Evolutionary conservation across 2,113 vertebrate genomes (phyloP), one percentile per base, ranked within the genome.

Genomic region (Gobiocypris rarus): DNA sequence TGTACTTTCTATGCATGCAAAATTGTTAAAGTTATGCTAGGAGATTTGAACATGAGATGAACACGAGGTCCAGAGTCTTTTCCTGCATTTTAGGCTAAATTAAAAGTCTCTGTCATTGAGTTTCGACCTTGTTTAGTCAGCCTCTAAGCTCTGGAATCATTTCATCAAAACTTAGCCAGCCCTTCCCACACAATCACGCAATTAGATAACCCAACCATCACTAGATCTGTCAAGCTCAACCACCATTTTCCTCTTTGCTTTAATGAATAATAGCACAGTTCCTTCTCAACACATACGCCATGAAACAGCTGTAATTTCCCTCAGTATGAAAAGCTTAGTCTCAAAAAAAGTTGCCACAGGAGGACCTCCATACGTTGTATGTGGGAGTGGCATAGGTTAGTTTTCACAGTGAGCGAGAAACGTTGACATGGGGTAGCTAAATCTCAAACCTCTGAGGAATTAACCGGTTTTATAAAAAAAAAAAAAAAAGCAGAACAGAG

Each of bases 101-200:
- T 73, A 87, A 86, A 81, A 75, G 48, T 82, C 58, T 69, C 17
- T 65, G 80, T 82, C 79, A 65, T 41, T 81, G 75, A 88, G 82
- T 67, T 70, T 75, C 56, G 54, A 85, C 54, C 71, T 69, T 83
- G 65, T 88, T 88, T 70, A 83, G 79, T 85, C 80, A 87, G 75
- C 75, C 75, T 83, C 82, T 52, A 45, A 71, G 82, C 79, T 85
- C 71, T 83, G 61, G 76, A 86, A 73, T n/a, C 80, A 65, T 80
- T 81, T 67, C 59, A 86, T 83, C 77, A 86, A 67, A 86, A 69
- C 83, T 41, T 75, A 71, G 84, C 87, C 87, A 87, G 83, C 28
- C 61, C 86, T 70, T 86, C 88, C 84, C 82, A 87, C 87, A 88
- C 79, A 70, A 73, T 79, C 80, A 89, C 88, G 63, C 86, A 90